A percentile compares a stretch with the other conserved stretches of the same genome.
Conservation (phyloP, 2,797 vertebrate genomes). For the Hemibagrus guttatus region DNA sequence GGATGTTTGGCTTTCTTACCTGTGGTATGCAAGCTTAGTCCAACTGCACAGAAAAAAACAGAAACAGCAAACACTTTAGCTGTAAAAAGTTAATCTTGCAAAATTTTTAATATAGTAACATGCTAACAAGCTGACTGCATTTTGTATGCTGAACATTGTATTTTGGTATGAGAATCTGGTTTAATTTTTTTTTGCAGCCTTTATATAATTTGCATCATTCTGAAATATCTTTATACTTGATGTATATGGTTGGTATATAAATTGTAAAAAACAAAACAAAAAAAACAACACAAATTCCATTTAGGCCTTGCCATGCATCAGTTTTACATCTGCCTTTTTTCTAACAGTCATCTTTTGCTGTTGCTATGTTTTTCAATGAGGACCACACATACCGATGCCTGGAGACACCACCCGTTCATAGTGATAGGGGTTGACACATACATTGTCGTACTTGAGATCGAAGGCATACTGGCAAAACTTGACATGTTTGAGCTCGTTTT, state of each 20-base stretch:
- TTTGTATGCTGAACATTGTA: not conserved
- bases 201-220: constrained; percentile 4
- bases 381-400: constrained; percentile 66
- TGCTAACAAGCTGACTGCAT: not conserved
- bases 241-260: not conserved
- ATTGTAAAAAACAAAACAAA: not conserved
- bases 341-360: constrained; percentile 20
- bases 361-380: constrained; percentile 8
- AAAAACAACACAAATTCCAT: constrained; percentile 23
- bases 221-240: not conserved
- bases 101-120: not conserved
- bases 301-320: not conserved
- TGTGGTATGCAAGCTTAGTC: constrained; percentile 67
- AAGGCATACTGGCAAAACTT: constrained; percentile 84
- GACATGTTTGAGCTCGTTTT: constrained; percentile 82
- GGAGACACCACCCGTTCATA: constrained; percentile 81
- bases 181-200: not conserved
- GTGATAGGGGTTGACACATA: constrained; percentile 84
- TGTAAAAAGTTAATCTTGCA: not conserved
- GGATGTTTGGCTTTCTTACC: constrained; percentile 52
- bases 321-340: not conserved
- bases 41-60: constrained; percentile 50
- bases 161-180: not conserved
- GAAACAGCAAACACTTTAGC: constrained; percentile 20
- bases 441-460: constrained; percentile 83